phyloP scores from a whole-genome alignment of 37 sponge, comb jelly and placozoan species.

The Crambe crambe region DNA sequence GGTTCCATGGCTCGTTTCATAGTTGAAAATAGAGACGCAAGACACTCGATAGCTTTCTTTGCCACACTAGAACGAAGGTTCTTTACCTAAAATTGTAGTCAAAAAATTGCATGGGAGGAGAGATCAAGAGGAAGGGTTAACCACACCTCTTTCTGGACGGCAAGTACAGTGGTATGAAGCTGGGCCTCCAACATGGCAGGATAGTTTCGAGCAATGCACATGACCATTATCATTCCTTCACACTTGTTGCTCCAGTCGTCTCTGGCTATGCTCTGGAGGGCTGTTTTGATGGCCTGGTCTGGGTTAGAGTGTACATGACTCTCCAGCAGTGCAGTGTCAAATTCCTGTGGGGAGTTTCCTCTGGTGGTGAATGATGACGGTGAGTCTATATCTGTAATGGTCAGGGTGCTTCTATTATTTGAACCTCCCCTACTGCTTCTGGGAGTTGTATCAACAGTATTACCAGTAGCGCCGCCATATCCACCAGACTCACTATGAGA shows the following conservation, averaged over 20 bases:
- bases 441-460: neutral
- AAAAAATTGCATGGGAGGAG: neutral
- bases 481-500: neutral
- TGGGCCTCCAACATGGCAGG: conserved; percentile 53
- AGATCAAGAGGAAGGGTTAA: neutral
- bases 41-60: conserved; percentile 76
- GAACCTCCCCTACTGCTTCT: neutral
- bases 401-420: neutral
- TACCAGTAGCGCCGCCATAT: neutral
- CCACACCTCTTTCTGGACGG: conserved; percentile 75
- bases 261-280: conserved; percentile 34
- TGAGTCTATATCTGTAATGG: neutral
- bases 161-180: conserved; percentile 50
- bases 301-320: conserved; percentile 49
- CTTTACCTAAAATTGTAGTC: conserved; percentile 63
- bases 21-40: conserved; percentile 70
- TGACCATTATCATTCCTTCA: conserved; percentile 55
- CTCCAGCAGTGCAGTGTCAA: conserved; percentile 17
- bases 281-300: conserved; percentile 47
- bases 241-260: conserved; percentile 79
- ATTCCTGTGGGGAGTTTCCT: neutral
- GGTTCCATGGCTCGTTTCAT: conserved; percentile 69
- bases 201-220: conserved; percentile 62
- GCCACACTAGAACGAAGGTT: conserved; percentile 87
- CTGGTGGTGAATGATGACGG: neutral